Evolutionary conservation across 2,113 vertebrate species (phyloP), one percentile per base, ranked within the genome.

Genomic region (Trematocara variabile): DNA sequence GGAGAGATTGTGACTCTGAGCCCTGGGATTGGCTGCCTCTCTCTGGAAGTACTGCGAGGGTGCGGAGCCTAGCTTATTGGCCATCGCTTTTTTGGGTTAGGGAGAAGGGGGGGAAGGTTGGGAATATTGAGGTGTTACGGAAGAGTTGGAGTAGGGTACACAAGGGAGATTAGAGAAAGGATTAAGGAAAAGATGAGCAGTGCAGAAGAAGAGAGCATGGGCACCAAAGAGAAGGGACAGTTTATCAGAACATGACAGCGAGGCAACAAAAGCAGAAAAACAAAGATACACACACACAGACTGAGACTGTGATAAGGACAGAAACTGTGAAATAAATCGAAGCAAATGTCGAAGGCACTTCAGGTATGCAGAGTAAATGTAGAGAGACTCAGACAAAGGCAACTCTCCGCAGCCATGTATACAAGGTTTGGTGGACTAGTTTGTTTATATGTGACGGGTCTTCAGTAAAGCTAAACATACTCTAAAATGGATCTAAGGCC

Each of bases 11-110:
- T 94, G 94, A 92, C 93, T 94, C 90, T 94, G 93, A 93, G 88
- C 87, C 91, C 94, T 91, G 88, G 92, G 94, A 93, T 95, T 96
- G 93, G 93, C 92, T 92, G 93, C 94, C 88, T 96, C 96, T 95
- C 94, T 96, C 95, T 96, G 96, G 94, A 96, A 94, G 95, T 94
- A 96, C 94, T 96, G 95, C 92, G 95, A 95, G 89, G 94, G 94
- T 75, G 95, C 93, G 2, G 95, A 96, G 91, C 92, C 95, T 91
- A 95, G 92, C 90, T 92, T 96, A 95, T 94, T 91, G 90, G 91
- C 91, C 92, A 93, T 90, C 33, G 75, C 94, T 95, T 95, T 93
- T 92, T 88, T 80, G 84, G 83, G 81, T 58, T 13, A n/a, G 79
- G 84, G 68, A 52, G 54, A 4, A 65, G 60, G 60, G 11, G 58